Conservation (phyloP, 1,140 invertebrate species). For the roundworm (Caenorhabditis elegans) region WBcel235 BX284602.5:7039001-7039500, state of each 20-base stretch:
- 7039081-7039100: slow-evolving; percentile 87
- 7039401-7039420: slow-evolving; percentile 87
- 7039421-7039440: slow-evolving; percentile 86
- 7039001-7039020: slow-evolving; percentile 91
- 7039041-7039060: slow-evolving; percentile 99
- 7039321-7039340: slow-evolving; percentile 85
- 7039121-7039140: slow-evolving; percentile 83
- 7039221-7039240: slow-evolving; percentile 86
- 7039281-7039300: slow-evolving; percentile 94
- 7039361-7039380: slow-evolving; percentile 66
- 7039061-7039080: slow-evolving; percentile 85
- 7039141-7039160: slow-evolving; percentile 90
- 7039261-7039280: slow-evolving; percentile 89
- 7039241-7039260: slow-evolving; percentile 79
- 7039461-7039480: slow-evolving; percentile 91
- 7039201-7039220: slow-evolving; percentile 98
- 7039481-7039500: slow-evolving; percentile 93
- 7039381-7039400: slow-evolving; percentile 89
- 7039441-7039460: slow-evolving; percentile 92
- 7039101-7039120: slow-evolving; percentile 97
- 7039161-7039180: slow-evolving; percentile 95
- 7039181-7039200: slow-evolving; percentile 93
- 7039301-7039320: slow-evolving; percentile 93
- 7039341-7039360: slow-evolving; percentile 50
- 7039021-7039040: slow-evolving; percentile 85